Base-by-base conservation (phyloP, 2,113 vertebrate genomes). In the Nibea coibor region DNA sequence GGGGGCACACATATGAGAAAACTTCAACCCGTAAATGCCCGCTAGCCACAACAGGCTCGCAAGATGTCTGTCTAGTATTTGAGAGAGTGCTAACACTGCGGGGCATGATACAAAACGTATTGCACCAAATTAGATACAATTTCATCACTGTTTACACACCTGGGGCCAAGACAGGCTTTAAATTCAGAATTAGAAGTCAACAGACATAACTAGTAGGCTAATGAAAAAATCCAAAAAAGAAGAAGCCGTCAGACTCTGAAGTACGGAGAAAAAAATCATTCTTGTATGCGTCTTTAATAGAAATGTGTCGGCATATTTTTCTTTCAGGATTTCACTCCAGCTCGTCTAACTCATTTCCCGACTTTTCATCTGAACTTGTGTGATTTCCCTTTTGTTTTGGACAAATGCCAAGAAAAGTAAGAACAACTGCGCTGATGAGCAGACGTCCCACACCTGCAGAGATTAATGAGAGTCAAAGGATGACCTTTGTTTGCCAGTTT, bases 91-190 rank as follows among this genome's bases (percentile, higher is more conserved):
- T 39, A 71, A 35, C 50, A 80, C 72, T 47, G 53, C 17, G 11
- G 68, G 81, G 75, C 69, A 78, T 35, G 31, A 57, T 67, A 47
- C 72, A 67, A 64, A 81, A 73, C 70, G 26, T 61, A 75, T 89
- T 90, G 88, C 85, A 83, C 59, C 10, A 54, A 88, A 90, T 78
- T 63, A 91, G 80, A 86, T 17, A 67, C 16, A 10, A 91, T 92
- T 89, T 91, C 86, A 88, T 91, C 89, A 93, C 59, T 78, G 84
- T 88, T 88, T 84, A 83, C 73, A 71, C 50, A 85, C 90, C 81
- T 69, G 31, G 8, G 81, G 87, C 78, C 64, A 80, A 85, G 65
- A 75, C 15, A 1, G 57, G 42, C 48, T 66, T 80, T 69, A 82
- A 74, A 89, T 76, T 85, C 63, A 72, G 42, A 83, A 63, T 26